Conservation (phyloP, 2,888 invertebrate genomes). For the Polyommatus iphigenia region DNA sequence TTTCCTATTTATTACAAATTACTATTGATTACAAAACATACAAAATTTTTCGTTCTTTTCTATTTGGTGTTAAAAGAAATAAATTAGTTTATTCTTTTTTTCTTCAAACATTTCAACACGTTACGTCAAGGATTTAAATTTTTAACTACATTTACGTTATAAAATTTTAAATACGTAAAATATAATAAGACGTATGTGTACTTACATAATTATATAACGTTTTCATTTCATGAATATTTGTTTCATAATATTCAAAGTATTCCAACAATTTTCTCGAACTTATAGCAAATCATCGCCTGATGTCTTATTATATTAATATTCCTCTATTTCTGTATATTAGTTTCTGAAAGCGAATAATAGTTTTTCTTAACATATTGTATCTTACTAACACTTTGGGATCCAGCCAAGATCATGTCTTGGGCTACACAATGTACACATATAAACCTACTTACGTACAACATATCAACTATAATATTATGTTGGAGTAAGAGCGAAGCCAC, state of each 20-base stretch:
- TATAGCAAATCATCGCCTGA: background rate
- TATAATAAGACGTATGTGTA: background rate
- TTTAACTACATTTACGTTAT: too few species aligned
- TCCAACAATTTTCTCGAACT: background rate
- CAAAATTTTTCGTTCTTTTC: too few species aligned
- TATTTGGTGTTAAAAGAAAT: too few species aligned
- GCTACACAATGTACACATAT: background rate
- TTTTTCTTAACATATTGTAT: constrained; percentile 18
- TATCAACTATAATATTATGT: background rate
- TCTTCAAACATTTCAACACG: too few species aligned
- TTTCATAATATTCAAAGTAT: background rate
- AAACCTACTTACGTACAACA: background rate
- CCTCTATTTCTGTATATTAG: background rate
- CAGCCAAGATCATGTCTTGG: constrained; percentile 16
- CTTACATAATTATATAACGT: background rate
- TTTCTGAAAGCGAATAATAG: background rate
- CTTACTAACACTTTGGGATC: background rate
- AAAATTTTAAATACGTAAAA: background rate
- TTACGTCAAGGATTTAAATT: too few species aligned
- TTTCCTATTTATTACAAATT: too few species aligned
- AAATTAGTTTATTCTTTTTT: too few species aligned
- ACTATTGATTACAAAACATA: too few species aligned
- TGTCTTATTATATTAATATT: background rate
- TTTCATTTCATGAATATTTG: background rate
- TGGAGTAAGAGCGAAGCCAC: too few species aligned